A percentile compares a stretch with the other conserved stretches of the same genome.
Conservation (phyloP, 2,113 vertebrate genomes). For the Agapornis roseicollis region DNA sequence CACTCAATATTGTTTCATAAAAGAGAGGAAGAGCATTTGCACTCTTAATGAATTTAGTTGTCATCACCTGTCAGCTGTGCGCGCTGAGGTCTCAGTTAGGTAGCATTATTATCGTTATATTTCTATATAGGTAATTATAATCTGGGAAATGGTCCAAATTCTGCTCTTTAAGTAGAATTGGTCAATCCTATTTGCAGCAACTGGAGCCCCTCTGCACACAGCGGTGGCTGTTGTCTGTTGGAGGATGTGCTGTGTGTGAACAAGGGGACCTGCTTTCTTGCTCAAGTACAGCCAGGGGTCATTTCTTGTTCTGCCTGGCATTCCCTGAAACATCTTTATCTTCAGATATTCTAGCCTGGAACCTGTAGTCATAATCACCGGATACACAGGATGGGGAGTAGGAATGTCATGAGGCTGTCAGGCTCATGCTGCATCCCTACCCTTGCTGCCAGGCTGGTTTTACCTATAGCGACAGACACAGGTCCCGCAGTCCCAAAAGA, state of each 20-base stretch:
- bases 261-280: neutral
- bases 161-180: constrained; percentile 22
- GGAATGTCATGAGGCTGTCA: neutral
- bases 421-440: neutral
- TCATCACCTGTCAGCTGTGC: constrained; percentile 49
- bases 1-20: constrained; percentile 63
- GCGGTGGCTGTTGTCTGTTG: neutral
- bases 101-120: constrained; percentile 24
- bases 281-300: neutral
- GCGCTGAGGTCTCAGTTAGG: neutral
- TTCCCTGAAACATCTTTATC: neutral
- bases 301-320: neutral
- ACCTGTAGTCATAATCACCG: neutral
- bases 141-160: constrained; percentile 41
- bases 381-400: neutral
- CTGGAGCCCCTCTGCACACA: neutral
- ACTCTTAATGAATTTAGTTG: constrained; percentile 45
- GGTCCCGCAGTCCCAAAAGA: neutral
- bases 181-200: neutral
- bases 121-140: constrained; percentile 50
- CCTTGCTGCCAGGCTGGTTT: neutral
- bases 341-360: neutral
- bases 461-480: rapidly evolving
- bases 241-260: rapidly evolving
- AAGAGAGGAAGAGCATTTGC: constrained; percentile 23